Conservation (phyloP, 2,888 invertebrate species). For the Ectropis crepuscularia region DNA sequence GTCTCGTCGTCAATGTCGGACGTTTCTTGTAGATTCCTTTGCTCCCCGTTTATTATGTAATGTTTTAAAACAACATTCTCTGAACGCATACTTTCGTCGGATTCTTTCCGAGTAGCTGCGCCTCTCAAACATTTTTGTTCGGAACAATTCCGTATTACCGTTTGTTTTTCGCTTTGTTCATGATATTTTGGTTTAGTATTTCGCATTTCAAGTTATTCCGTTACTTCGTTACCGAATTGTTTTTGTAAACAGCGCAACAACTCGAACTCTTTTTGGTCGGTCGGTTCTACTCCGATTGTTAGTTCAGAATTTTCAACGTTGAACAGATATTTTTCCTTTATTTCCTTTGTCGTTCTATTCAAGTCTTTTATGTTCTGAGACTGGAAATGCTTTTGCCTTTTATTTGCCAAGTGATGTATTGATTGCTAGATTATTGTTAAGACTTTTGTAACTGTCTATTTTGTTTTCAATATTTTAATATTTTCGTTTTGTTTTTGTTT, state of each 20-base stretch:
- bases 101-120: constrained; percentile 56
- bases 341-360: constrained; percentile 35
- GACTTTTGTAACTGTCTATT: constrained; percentile 17
- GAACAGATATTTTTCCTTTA: constrained; percentile 41
- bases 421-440: constrained; percentile 33
- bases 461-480: constrained; percentile 22
- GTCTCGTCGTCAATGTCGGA: constrained; percentile 34
- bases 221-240: constrained; percentile 66
- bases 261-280: constrained; percentile 49
- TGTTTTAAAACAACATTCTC: constrained; percentile 53
- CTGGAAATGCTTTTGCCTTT: constrained; percentile 23
- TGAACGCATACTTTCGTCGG: constrained; percentile 54
- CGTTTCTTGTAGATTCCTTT: constrained; percentile 42
- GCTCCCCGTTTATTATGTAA: constrained; percentile 45
- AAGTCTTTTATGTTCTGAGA: constrained; percentile 27
- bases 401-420: constrained; percentile 32
- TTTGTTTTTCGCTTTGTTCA: constrained; percentile 68
- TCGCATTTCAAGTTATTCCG: constrained; percentile 65
- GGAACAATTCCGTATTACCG: constrained; percentile 60
- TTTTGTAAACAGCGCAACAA: constrained; percentile 63
- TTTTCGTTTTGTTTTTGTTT: constrained; percentile 9
- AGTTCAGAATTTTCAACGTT: constrained; percentile 39
- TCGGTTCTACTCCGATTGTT: constrained; percentile 44
- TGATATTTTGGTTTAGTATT: constrained; percentile 64
- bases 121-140: constrained; percentile 62